Evolutionary conservation across 2,888 invertebrate genomes (phyloP).

Genomic region (Microctonus hyperodae): DNA sequence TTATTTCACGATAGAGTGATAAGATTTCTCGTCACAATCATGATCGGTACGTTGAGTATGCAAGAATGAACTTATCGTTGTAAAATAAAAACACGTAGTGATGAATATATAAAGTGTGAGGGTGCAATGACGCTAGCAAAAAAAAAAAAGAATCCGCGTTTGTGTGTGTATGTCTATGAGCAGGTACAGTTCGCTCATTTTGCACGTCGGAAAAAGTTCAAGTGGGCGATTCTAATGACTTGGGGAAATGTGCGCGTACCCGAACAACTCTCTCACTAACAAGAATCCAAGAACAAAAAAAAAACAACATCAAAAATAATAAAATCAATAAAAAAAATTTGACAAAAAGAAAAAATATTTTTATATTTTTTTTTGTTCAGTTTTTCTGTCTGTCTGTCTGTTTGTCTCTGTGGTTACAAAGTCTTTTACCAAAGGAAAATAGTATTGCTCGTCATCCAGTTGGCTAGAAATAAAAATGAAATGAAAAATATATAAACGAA

Average conservation of each 20-base stretch:
- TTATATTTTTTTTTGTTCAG: not conserved
- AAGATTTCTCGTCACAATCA: not conserved
- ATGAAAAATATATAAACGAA: not conserved
- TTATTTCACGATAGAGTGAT: not conserved
- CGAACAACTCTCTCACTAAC: not conserved
- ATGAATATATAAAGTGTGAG: not conserved
- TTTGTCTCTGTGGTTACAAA: not conserved
- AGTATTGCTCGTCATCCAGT: not conserved
- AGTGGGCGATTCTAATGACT: slow-evolving; percentile 47
- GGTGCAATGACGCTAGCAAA: not conserved
- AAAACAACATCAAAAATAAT: not conserved
- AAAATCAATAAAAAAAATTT: not conserved
- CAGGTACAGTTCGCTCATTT: slow-evolving; percentile 6
- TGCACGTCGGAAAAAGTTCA: slow-evolving; percentile 46
- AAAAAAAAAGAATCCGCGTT: not conserved
- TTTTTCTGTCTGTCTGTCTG: not conserved
- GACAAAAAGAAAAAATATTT: not conserved
- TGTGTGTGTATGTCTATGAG: not conserved
- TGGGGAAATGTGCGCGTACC: slow-evolving; percentile 44
- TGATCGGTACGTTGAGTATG: not conserved
- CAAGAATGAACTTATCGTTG: not conserved
- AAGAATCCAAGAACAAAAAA: not conserved
- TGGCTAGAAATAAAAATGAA: not conserved
- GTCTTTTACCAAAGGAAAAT: not conserved
- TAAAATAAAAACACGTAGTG: not conserved